Base-by-base conservation (phyloP, 2,113 vertebrate species). In the Larimichthys crocea region DNA sequence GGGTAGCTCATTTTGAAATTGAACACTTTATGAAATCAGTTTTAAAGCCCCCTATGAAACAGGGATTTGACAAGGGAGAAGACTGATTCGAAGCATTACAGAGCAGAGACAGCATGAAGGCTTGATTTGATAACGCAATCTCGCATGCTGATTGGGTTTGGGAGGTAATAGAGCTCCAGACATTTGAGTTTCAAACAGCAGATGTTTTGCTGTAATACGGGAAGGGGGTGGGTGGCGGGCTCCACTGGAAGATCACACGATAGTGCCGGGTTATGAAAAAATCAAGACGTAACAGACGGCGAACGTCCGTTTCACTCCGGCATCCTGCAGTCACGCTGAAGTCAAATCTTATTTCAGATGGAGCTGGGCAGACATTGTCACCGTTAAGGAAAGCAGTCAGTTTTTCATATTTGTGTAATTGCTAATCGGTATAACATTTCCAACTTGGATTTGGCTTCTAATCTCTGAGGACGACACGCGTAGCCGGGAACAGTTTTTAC, bases 111-210 rank as follows among this genome's bases (percentile, higher is more conserved):
- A 35, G 84, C 79, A 66, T 10, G 35, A 83, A 56, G 89, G 89
- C 86, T 55, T 79, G 88, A 87, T 93, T 90, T 87, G 88, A 93
- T 93, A 86, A 90, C 76, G 78, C 89, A 87, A 89, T 92, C 88
- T 89, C 76, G 68, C 75, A 53, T 72, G 31, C 90, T 91, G 91
- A 94, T 94, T 93, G 88, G 85, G 89, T 94, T 93, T 90, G 84
- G 80, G 83, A 84, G 67, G 80, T 83, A 92, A 90, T 88, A 63
- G 76, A 78, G 85, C 88, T 76, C 82, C 85, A 83, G 86, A 90
- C 86, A 49, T 88, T 88, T 84, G 70, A 68, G 84, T 80, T 85
- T 91, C 80, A 82, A 89, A 78, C 86, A 86, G 88, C 93, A 93
- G 92, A 91, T 93, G 92, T 91, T 93, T 90, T 72, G 75, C 85